Evolutionary conservation across 2,888 invertebrate species (phyloP).

Genomic region (Lordiphosa fenestrarum): DNA sequence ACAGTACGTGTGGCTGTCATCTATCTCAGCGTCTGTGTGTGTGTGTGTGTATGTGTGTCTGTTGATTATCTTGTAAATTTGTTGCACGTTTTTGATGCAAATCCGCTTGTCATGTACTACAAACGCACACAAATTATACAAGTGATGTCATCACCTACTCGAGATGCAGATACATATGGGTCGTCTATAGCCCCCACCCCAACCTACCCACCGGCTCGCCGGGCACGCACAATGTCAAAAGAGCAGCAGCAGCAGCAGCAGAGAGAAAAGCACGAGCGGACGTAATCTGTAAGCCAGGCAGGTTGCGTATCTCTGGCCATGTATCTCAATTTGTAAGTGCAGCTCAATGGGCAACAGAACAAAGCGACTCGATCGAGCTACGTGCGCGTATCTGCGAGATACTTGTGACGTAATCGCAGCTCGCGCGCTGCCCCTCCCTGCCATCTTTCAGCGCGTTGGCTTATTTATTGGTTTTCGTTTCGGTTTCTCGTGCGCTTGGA

Average conservation of each 20-base stretch:
- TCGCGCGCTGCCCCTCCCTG: slow-evolving; percentile 9
- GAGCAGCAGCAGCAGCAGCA: background rate
- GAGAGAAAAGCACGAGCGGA: background rate
- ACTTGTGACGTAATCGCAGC: slow-evolving; percentile 39
- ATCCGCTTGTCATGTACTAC: slow-evolving; percentile 42
- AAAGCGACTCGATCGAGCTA: slow-evolving; percentile 13
- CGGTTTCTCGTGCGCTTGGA: slow-evolving; percentile 26
- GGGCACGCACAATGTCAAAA: slow-evolving; percentile 23
- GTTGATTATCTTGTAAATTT: slow-evolving; percentile 51
- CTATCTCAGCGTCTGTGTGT: background rate
- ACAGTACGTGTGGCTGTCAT: background rate
- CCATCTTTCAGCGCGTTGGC: slow-evolving; percentile 5
- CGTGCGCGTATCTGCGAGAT: slow-evolving; percentile 31
- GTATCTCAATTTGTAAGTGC: slow-evolving; percentile 25
- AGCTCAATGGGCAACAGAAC: slow-evolving; percentile 9
- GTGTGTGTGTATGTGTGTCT: slow-evolving; percentile 12
- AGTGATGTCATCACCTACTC: slow-evolving; percentile 43
- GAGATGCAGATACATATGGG: slow-evolving; percentile 16
- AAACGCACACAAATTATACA: slow-evolving; percentile 29
- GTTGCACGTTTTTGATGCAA: slow-evolving; percentile 46
- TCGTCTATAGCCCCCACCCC: background rate
- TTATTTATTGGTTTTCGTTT: slow-evolving; percentile 46
- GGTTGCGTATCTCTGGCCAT: slow-evolving; percentile 9
- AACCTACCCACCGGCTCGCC: background rate
- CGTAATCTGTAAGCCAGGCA: slow-evolving; percentile 24